phyloP scores from a whole-genome alignment of 1,140 invertebrate species.

The Scaptodrosophila lebanonensis region DNA sequence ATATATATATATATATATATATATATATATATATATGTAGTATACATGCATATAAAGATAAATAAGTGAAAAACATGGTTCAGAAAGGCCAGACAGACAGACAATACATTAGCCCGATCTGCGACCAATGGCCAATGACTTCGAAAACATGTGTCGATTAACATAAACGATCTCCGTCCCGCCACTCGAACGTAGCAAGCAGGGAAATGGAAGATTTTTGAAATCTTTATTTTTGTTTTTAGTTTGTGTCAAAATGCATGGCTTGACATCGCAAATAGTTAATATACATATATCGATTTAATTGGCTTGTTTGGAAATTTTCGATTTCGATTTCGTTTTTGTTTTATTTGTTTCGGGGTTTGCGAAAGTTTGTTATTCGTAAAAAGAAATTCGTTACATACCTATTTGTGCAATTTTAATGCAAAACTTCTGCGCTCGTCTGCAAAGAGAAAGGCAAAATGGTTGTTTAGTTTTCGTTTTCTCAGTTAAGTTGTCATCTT shows the following conservation, averaged over 20 bases:
- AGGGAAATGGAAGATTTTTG: conserved; percentile 44
- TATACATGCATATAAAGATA: conserved; percentile 39
- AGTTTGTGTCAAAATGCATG: conserved; percentile 56
- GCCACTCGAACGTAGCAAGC: conserved; percentile 20
- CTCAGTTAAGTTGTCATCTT: conserved; percentile 43
- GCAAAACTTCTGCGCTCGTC: conserved; percentile 33
- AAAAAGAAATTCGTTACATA: conserved; percentile 45
- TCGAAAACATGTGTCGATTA: conserved; percentile 69
- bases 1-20: background rate
- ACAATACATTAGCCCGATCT: conserved; percentile 39
- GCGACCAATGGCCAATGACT: conserved; percentile 59
- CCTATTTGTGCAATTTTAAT: conserved; percentile 68
- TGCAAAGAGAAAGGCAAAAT: conserved; percentile 55
- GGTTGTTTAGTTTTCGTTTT: conserved; percentile 10
- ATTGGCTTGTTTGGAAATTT: conserved; percentile 58
- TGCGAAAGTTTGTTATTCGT: conserved; percentile 13
- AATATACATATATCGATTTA: conserved; percentile 67
- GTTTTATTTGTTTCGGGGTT: conserved; percentile 1
- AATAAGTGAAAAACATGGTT: conserved; percentile 15
- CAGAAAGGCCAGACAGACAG: conserved; percentile 30
- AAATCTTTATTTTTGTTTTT: conserved; percentile 56
- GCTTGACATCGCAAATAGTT: conserved; percentile 39
- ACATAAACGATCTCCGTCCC: conserved; percentile 68
- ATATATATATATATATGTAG: background rate
- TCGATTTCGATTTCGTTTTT: background rate